Conservation (phyloP, 2,113 vertebrate species). For the Erinaceus europaeus region DNA sequence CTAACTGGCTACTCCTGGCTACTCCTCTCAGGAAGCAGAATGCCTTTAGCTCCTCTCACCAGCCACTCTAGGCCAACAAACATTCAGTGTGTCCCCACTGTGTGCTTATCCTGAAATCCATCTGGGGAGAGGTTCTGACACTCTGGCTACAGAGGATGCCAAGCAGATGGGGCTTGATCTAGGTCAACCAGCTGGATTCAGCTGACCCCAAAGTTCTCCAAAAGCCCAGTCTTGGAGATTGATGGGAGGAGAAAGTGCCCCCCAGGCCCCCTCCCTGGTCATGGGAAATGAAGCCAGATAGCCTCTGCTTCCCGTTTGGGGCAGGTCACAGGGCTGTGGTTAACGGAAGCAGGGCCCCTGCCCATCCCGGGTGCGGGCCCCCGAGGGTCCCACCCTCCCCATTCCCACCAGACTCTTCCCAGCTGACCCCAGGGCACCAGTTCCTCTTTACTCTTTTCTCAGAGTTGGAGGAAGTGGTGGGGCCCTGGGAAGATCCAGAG, state of each 20-base stretch:
- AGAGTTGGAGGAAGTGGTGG: constrained; percentile 13
- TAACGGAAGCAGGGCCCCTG: constrained; percentile 53
- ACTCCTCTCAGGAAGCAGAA: neutral
- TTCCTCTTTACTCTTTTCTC: constrained; percentile 56
- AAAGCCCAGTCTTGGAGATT: no score
- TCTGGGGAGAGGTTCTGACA: neutral
- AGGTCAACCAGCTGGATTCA: neutral
- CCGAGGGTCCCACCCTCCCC: constrained; percentile 30
- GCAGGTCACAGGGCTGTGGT: constrained; percentile 60
- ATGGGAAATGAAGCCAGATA: neutral
- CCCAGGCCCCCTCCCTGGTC: neutral
- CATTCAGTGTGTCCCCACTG: neutral
- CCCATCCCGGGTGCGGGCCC: neutral
- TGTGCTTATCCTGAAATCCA: neutral
- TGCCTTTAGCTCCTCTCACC: neutral
- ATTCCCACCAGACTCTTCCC: constrained; percentile 47
- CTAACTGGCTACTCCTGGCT: neutral
- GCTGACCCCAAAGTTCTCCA: neutral
- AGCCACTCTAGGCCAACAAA: neutral
- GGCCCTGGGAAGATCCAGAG: constrained; percentile 1
- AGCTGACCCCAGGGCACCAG: constrained; percentile 16
- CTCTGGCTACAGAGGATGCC: neutral
- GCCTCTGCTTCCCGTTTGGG: constrained; percentile 55
- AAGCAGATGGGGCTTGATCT: neutral
- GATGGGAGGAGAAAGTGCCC: no score